Base-by-base conservation (phyloP, 2,888 invertebrate genomes). In the Lithodes maja region DNA sequence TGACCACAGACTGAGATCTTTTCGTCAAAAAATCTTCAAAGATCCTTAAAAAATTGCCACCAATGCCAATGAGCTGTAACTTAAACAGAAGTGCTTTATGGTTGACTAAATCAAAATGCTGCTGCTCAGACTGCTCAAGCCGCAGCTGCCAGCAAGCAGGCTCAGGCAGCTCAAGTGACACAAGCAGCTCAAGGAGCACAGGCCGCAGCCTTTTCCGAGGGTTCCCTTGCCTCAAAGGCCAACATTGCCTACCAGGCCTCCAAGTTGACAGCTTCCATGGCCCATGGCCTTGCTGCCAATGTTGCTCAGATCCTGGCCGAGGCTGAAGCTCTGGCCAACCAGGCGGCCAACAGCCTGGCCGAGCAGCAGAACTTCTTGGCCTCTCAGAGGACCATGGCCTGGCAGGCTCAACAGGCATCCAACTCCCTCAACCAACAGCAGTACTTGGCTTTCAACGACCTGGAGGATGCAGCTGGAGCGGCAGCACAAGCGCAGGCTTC, bases 341-440 rank as follows among this genome's bases (percentile, higher is more conserved):
- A 83, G 50, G 77, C 86, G 15, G 17, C 50, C 81, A 85, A 3
- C 53, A 50, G 5, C 90, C 87, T 33, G 69, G 69, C 15, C 68
- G 33, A 15, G 53, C 55, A 7, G 77, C 81, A 3, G 55, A 75
- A 52, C 78, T 17, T 71, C 12, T n/a, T 9, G 12, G 17, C 71
- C 3, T 3, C 80, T 15, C 90, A 90, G 77, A 68, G 69, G 7
- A 77, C 75, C 61, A 90, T 90, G 90, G 90, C 90, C 12, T 80
- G 84, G 90, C 84, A 90, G 75, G 90, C 90, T n/a, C 90, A 90
- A 71, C 90, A 90, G 77, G 90, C 86, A 9, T 86, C 90, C 54
- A 68, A 86, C 81, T 79, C 86, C 61, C 83, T 90, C 68, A 78
- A 84, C 50, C 90, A 84, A 68, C 86, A 90, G 68, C 90, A 90